phyloP scores from a whole-genome alignment of 2,797 vertebrate species.

The Schizothorax lantsangensis region DNA sequence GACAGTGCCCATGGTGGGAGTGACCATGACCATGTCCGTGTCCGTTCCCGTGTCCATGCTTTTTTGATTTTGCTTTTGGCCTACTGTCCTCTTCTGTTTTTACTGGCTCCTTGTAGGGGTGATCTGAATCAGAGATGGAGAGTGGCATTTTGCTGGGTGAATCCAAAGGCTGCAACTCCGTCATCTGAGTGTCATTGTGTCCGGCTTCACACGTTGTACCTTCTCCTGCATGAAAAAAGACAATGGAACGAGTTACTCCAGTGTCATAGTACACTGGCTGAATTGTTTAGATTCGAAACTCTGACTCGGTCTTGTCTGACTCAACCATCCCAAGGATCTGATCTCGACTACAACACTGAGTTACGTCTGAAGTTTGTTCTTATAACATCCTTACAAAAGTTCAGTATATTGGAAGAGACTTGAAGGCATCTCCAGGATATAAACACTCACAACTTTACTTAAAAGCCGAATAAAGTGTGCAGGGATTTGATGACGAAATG shows the following conservation, averaged over 20 bases:
- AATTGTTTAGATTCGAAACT: background rate
- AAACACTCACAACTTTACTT: background rate
- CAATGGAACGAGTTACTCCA: background rate
- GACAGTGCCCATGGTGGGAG: slow-evolving; percentile 94
- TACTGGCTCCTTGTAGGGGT: slow-evolving; percentile 13
- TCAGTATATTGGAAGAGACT: background rate
- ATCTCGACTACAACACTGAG: background rate
- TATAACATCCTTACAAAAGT: background rate
- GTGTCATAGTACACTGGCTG: background rate
- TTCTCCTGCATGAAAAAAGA: slow-evolving; percentile 29
- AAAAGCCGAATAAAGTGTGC: background rate
- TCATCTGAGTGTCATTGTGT: slow-evolving; percentile 90
- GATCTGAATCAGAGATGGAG: slow-evolving; percentile 44
- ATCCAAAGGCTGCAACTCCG: slow-evolving; percentile 85
- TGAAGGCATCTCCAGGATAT: background rate
- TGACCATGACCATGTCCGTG: slow-evolving; percentile 86
- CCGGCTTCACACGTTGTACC: slow-evolving; percentile 19
- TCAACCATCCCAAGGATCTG: background rate
- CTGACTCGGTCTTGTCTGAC: background rate
- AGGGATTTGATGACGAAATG: background rate
- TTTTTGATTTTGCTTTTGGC: slow-evolving; percentile 75
- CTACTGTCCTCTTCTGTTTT: slow-evolving; percentile 63
- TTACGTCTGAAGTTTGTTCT: background rate
- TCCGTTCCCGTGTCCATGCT: slow-evolving; percentile 78
- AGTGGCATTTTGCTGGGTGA: slow-evolving; percentile 82